Base-by-base conservation (phyloP, 2,113 vertebrate genomes). In the Megaleporinus macrocephalus region DNA sequence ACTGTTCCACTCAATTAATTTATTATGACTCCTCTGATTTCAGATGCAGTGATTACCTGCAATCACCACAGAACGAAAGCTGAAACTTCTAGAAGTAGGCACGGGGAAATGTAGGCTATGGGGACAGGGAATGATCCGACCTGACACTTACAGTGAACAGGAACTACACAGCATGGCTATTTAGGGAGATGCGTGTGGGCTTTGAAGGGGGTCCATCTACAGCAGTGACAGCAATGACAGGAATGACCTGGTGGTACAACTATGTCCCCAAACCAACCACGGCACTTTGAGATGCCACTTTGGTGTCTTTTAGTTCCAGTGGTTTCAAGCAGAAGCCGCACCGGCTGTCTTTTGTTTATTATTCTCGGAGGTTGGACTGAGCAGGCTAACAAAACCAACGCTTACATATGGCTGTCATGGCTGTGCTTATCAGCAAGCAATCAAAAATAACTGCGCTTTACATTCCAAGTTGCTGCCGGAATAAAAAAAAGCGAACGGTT, bases 171-270 rank as follows among this genome's bases (percentile, higher is more conserved):
- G 57, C 22, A 12, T 2, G 57, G 51, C 76, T 78, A 68, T 78
- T 78, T 78, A 33, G 29, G 29, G 76, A 78, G 13, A 27, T 24
- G 62, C 13, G 57, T 5, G 22, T 5, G 22, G 57, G 57, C 51
- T 24, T 24, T 59, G 22, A 57, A 61, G 57, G n/a, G n/a, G 4
- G 47, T 24, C 0, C 36, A 30, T 41, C 59, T 77, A 77, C 36
- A 65, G 62, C 27, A 33, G 14, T 27, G 62, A 78, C 29, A 22
- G 74, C 61, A 20, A n/a, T 62, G 59, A 62, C 24, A 49, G 73
- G 14, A 76, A 22, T 26, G 57, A 61, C 57, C 4, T 11, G 11
- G 11, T 15, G 53, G 53, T 55, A 20, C 16, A 55, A 14, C 18
- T 3, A 20, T 1, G 53, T 55, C 24, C 57, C 9, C n/a, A 61